Conservation (phyloP, 2,797 vertebrate species). For the Rhynchotus rufescens region DNA sequence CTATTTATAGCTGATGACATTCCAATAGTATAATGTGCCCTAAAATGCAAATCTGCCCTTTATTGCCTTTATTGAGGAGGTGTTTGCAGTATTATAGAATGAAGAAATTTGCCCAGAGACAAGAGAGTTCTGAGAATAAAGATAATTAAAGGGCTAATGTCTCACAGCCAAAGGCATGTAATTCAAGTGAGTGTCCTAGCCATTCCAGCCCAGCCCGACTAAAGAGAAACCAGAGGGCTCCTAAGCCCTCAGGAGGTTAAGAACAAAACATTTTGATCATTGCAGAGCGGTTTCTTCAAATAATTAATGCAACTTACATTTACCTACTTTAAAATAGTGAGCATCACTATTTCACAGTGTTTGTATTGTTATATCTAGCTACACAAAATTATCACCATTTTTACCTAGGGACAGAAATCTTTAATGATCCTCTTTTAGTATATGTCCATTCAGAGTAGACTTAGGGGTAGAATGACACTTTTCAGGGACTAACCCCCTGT, state of each 20-base stretch:
- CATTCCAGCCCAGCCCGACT: background rate
- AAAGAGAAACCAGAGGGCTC: background rate
- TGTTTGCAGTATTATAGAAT: background rate
- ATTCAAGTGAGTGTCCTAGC: background rate
- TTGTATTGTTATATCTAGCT: background rate
- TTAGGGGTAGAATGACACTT: background rate
- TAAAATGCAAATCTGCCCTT: background rate
- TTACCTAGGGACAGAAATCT: background rate
- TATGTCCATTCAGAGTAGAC: background rate
- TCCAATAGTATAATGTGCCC: background rate
- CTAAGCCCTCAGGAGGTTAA: background rate
- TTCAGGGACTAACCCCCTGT: background rate
- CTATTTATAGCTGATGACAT: accelerated
- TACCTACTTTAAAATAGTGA: background rate
- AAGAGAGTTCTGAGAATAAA: background rate
- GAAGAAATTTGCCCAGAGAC: background rate
- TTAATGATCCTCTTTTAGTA: background rate
- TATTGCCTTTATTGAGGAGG: background rate
- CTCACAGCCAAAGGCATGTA: background rate
- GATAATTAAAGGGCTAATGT: background rate
- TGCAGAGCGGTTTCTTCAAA: background rate
- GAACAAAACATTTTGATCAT: background rate
- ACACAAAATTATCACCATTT: background rate
- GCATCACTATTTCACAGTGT: background rate
- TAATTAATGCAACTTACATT: background rate